Conservation (phyloP, 2,113 vertebrate species). For the Tyto alba region DNA sequence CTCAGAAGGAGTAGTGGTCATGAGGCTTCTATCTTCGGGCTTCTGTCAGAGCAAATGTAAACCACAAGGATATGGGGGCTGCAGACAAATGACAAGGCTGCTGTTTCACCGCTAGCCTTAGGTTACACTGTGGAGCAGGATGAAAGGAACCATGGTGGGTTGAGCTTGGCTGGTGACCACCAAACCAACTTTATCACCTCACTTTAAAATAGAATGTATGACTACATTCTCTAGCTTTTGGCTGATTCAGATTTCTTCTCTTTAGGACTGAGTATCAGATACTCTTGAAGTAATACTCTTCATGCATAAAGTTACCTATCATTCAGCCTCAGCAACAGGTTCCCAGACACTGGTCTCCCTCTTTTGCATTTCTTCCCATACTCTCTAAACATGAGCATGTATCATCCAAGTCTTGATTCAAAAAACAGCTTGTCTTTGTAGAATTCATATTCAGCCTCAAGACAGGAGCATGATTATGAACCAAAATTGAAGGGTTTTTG, state of each 20-base stretch:
- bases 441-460: background rate
- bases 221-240: background rate
- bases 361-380: background rate
- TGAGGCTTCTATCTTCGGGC: background rate
- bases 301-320: background rate
- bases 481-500: rapidly evolving
- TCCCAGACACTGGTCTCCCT: background rate
- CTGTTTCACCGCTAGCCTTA: background rate
- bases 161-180: too few species aligned
- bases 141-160: background rate
- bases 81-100: background rate
- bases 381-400: background rate
- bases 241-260: background rate
- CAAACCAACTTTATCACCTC: background rate
- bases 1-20: background rate
- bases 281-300: background rate
- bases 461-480: background rate
- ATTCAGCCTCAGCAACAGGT: background rate
- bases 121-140: background rate
- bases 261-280: background rate
- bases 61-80: background rate
- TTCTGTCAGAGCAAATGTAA: background rate
- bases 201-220: background rate
- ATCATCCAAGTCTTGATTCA: background rate
- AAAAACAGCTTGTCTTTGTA: background rate